These are phyloP conservation scores for Hapalemur alaotrensis DNA, from an alignment of 2,797 vertebrate species.

Conservation along the genomic window DNA sequence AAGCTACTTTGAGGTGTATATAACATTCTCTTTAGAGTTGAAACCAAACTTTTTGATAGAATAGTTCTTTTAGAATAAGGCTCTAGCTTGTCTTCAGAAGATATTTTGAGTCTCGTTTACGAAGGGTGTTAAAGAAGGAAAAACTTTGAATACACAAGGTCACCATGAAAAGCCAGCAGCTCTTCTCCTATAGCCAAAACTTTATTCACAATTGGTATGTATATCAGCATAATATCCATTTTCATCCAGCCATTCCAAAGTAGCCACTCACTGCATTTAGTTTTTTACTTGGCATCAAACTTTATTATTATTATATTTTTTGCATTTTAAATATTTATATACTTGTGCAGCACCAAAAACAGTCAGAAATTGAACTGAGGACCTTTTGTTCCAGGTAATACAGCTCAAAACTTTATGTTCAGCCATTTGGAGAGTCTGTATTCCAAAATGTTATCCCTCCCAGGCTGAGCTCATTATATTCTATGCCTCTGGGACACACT, in stretches of 20 bases:
- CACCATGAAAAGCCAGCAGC: background rate
- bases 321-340: slow-evolving; percentile 4
- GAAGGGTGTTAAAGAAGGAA: background rate
- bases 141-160: background rate
- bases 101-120: background rate
- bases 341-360: background rate
- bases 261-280: background rate
- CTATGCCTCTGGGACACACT: slow-evolving; percentile 61
- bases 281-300: background rate
- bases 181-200: background rate
- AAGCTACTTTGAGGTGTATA: background rate
- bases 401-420: slow-evolving; percentile 45
- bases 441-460: slow-evolving; percentile 62
- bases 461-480: slow-evolving; percentile 69
- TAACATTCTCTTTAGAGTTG: background rate
- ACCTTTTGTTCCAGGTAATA: slow-evolving; percentile 45
- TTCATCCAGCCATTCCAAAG: background rate
- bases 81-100: background rate
- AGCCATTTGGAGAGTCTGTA: slow-evolving; percentile 59
- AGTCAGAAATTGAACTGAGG: slow-evolving; percentile 44
- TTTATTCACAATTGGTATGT: background rate
- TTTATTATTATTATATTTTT: background rate
- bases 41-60: background rate
- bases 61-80: slow-evolving; percentile 8
- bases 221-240: background rate